Evolutionary conservation across 2,113 vertebrate genomes (phyloP), one percentile per base, ranked within the genome.

Genomic region (Trachemys scripta): DNA sequence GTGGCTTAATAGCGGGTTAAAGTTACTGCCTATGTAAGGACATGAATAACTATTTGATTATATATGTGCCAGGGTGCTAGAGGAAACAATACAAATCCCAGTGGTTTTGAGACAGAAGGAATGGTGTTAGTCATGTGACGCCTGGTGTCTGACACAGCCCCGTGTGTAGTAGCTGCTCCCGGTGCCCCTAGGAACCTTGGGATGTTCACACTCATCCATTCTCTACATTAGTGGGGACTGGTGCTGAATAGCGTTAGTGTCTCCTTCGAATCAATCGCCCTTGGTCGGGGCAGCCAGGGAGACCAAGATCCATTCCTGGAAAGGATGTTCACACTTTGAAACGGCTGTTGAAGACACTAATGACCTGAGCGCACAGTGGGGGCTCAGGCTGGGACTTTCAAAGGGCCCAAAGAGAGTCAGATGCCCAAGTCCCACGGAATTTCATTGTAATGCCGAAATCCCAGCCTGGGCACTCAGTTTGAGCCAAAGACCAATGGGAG

Each of bases 81-180:
- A 80, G 56, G 85, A 14, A 4, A 3, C 17, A 50, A 47, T 17
- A 56, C 38, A 89, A 94, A 29, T 8, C 35, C 4, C 27, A 10
- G 8, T 0, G 2, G 25, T 2, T 59, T 69, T 80, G 54, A 38
- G 20, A 4, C 0, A 5, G 29, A 59, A 80, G n/a, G 27, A 29
- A 24, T 57, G 56, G 24, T 57, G 56, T 10, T 57, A 10, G 25
- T 11, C 27, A 29, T 25, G 10, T 59, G 57, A 25, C 5, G 5
- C 25, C 29, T 62, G 29, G 29, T 29, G 59, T 31, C 54, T 56
- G 29, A 62, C 10, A 25, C 29, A 62, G 59, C 59, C 29, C 59
- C 29, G 59, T 31, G 59, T 14, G 59, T 16, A 31, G 59, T 29
- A 29, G 59, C 12, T 31, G 11, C 29, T 62, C 59, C 29, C 29